Conservation (phyloP, 2,113 vertebrate genomes). For the Cyanoderma ruficeps region DNA sequence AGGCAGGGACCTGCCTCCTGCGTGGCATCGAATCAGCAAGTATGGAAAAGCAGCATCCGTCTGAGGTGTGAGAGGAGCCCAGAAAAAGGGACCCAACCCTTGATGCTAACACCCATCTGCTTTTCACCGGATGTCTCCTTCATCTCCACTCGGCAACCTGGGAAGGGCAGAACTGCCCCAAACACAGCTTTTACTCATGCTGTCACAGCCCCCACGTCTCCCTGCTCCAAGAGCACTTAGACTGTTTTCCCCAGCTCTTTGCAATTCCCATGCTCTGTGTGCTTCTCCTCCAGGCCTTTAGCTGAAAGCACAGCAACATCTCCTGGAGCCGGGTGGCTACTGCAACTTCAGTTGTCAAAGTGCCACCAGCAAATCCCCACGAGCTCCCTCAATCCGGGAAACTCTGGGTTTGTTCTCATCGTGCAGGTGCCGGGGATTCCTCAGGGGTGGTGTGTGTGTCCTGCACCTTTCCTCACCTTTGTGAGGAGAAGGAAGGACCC, state of each 20-base stretch:
- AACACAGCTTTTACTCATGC: neutral
- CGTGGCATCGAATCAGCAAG: neutral
- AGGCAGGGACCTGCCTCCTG: neutral
- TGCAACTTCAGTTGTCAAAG: slow-evolving; percentile 17
- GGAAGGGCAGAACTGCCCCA: neutral
- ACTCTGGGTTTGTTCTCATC: rapidly evolving
- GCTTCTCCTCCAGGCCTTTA: slow-evolving; percentile 1
- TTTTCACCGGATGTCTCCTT: neutral
- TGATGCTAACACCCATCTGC: neutral
- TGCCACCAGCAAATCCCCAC: neutral
- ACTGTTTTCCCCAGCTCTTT: neutral
- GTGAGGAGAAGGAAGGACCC: neutral
- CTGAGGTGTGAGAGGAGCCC: neutral
- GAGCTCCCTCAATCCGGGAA: rapidly evolving
- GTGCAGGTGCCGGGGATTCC: neutral
- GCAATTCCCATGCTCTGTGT: neutral
- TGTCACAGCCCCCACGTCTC: neutral
- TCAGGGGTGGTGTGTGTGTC: rapidly evolving
- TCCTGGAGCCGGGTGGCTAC: slow-evolving; percentile 54
- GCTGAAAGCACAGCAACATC: slow-evolving; percentile 70
- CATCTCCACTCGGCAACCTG: rapidly evolving
- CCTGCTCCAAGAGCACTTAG: rapidly evolving
- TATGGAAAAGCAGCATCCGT: neutral
- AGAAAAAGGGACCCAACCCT: neutral
- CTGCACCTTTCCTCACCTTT: neutral